These are phyloP conservation scores for Sturmia bella DNA, from an alignment of 2,888 invertebrate species.

Conservation along the genomic window DNA sequence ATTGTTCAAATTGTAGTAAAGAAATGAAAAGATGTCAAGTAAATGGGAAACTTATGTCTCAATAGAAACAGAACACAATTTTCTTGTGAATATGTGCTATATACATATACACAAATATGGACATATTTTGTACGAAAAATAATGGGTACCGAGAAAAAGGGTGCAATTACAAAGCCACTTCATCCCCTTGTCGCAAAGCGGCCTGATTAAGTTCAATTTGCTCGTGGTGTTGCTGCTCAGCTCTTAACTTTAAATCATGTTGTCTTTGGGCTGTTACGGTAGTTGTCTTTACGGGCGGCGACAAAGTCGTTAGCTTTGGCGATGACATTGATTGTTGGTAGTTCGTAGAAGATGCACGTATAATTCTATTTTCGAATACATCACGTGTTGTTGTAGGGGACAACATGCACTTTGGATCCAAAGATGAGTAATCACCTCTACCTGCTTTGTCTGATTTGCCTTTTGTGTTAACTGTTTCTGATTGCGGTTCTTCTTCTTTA, in stretches of 20 bases:
- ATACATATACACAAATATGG: background rate
- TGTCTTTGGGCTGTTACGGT: slow-evolving; percentile 76
- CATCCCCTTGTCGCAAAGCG: slow-evolving; percentile 75
- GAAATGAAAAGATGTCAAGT: slow-evolving; percentile 39
- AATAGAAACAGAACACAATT: slow-evolving; percentile 21
- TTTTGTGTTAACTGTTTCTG: slow-evolving; percentile 14
- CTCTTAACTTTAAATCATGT: slow-evolving; percentile 74
- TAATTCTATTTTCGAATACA: slow-evolving; percentile 64
- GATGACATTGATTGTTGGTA: slow-evolving; percentile 29
- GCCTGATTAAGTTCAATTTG: slow-evolving; percentile 73
- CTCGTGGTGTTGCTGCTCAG: slow-evolving; percentile 75
- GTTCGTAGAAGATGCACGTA: slow-evolving; percentile 33
- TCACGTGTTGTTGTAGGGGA: slow-evolving; percentile 64
- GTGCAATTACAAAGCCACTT: slow-evolving; percentile 76
- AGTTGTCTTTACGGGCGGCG: slow-evolving; percentile 47
- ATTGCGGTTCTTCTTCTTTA: slow-evolving; percentile 22
- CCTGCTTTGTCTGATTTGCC: slow-evolving; percentile 33
- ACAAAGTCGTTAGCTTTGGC: slow-evolving; percentile 10
- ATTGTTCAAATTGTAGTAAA: slow-evolving; percentile 59
- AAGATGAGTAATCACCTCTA: slow-evolving; percentile 56
- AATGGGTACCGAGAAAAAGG: slow-evolving; percentile 6
- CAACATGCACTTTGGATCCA: slow-evolving; percentile 60
- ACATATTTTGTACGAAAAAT: slow-evolving; percentile 13
- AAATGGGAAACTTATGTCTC: slow-evolving; percentile 30
- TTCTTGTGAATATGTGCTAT: background rate